Evolutionary conservation across 2,888 invertebrate genomes (phyloP).

Genomic region (Eupithecia pulchellata): DNA sequence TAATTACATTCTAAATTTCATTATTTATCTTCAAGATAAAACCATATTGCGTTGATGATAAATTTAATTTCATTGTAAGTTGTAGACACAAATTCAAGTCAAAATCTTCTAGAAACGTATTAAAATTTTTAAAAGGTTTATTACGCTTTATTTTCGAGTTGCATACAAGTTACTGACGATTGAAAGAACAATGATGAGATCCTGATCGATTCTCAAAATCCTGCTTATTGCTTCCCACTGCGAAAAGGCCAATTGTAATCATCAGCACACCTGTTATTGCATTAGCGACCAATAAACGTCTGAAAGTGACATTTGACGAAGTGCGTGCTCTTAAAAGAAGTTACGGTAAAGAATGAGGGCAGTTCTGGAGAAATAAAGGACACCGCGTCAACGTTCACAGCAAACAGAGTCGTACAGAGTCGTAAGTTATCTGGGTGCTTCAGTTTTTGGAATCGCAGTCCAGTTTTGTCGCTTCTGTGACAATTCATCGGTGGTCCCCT

Average conservation of each 20-base stretch:
- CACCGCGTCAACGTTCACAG: not conserved
- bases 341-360: constrained; percentile 68
- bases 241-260: constrained; percentile 16
- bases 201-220: not conserved
- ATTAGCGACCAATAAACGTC: constrained; percentile 16
- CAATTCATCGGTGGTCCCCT: constrained; percentile 38
- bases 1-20: not conserved
- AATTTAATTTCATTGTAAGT: not conserved
- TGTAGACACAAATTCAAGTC: not conserved
- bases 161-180: not conserved
- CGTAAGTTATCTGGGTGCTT: not conserved
- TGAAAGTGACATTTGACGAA: constrained; percentile 51
- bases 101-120: not conserved
- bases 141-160: not conserved
- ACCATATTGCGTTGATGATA: not conserved
- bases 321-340: constrained; percentile 54
- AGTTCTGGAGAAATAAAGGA: not conserved
- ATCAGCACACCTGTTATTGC: constrained; percentile 16
- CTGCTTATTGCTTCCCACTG: not conserved
- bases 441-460: not conserved
- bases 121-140: too few relatives aligned
- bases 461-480: constrained; percentile 15
- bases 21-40: too few relatives aligned
- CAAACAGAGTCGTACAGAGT: not conserved
- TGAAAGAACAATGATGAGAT: not conserved